Evolutionary conservation across 1,140 invertebrate genomes (phyloP), one percentile per base, ranked within the genome.

Genomic region (Lamellibrachia luymesi): DNA sequence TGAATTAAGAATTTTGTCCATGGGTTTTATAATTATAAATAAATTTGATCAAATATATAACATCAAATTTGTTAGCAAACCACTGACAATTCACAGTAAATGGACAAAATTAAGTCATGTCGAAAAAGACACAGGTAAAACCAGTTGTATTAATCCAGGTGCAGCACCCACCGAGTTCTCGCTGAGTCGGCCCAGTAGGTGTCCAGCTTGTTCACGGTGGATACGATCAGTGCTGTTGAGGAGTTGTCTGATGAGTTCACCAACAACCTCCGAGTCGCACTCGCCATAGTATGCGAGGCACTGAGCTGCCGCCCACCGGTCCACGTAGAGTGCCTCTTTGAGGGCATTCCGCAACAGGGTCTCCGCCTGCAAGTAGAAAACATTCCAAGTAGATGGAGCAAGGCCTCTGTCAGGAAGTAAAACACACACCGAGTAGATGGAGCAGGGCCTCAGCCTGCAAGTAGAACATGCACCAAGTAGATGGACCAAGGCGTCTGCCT

Each of bases 301-400:
- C 94, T 96, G 96, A 10, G 95, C 95, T 13, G 95, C 95, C 7
- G 95, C 95, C 96, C 96, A 96, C 50, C 96, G 94, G 91, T 96
- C 95, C 64, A 95, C 93, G 1, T 94, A 50, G 50, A 93, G 94
- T 49, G 95, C 94, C 90, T 94, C 94, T 13, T 93, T 90, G 89
- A 96, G 92, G 7, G 95, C 94, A 50, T 92, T 50, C 27, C 95
- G 94, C 64, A 96, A 89, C 25, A 95, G 94, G 5, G 93, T 92
- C 92, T 95, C 93, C n/a, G 95, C 95, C 95, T 96, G 92, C 27
- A 94, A 92, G 90, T 80, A 90, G 89, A 49, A 4, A 56, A 92
- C 22, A 91, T 27, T 1, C 8, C n/a, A 92, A 51, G n/a, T 50
- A 92, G 27, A 91, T 91, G 7, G 27, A 90, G 27, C 27, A 22